Evolutionary conservation across 2,888 invertebrate genomes (phyloP).

Genomic region (Oxyscelio sp.): DNA sequence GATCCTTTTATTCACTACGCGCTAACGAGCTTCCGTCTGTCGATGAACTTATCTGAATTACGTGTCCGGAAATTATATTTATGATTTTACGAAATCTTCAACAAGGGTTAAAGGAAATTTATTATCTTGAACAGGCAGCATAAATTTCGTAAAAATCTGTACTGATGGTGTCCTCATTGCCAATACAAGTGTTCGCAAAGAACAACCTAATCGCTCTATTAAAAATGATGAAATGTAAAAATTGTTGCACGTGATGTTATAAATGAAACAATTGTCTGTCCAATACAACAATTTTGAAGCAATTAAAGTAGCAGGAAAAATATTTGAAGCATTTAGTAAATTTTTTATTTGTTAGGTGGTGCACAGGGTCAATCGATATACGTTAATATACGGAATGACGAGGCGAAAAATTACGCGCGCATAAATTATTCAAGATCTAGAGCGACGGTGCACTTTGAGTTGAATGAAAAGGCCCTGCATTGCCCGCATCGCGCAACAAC

Average conservation of each 20-base stretch:
- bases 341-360: not conserved
- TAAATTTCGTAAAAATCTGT: conserved; percentile 7
- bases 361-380: conserved; percentile 40
- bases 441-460: conserved; percentile 70
- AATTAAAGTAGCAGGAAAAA: no score
- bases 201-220: no score
- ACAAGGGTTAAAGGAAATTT: not conserved
- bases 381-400: conserved; percentile 34
- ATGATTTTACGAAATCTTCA: conserved; percentile 16
- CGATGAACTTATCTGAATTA: conserved; percentile 46
- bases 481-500: conserved; percentile 21
- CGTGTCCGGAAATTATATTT: conserved; percentile 36
- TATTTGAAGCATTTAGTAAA: no score
- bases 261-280: not conserved
- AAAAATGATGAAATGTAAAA: not conserved
- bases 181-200: not conserved
- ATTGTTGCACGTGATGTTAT: no score
- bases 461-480: conserved; percentile 76
- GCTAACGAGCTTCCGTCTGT: conserved; percentile 50
- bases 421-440: conserved; percentile 79
- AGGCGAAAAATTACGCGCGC: conserved; percentile 62
- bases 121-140: not conserved
- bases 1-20: conserved; percentile 40
- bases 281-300: no score
- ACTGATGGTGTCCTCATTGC: not conserved